These are phyloP conservation scores for Bambusicola thoracicus DNA, from an alignment of 2,113 vertebrate species.

Conservation along the genomic window DNA sequence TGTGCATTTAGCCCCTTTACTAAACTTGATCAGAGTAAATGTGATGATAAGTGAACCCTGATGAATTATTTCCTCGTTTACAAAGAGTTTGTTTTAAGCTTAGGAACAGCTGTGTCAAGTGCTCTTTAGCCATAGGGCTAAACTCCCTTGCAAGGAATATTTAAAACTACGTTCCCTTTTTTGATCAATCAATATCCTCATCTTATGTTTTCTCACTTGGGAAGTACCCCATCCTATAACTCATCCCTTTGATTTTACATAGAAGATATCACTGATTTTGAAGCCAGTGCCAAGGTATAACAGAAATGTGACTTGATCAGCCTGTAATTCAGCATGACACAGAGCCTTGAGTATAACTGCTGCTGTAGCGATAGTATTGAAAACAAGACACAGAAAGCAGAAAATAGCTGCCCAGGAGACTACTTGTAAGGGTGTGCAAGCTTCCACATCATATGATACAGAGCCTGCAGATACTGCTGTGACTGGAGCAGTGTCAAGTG, in stretches of 20 bases:
- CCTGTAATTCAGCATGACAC: neutral
- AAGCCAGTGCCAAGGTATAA: neutral
- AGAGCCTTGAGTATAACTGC: neutral
- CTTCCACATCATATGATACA: neutral
- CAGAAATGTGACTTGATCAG: neutral
- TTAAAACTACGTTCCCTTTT: neutral
- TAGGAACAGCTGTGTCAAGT: neutral
- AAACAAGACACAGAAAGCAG: neutral
- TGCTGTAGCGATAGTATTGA: neutral
- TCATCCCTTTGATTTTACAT: neutral
- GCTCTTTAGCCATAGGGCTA: neutral
- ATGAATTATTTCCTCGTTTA: neutral
- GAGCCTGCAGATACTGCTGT: neutral
- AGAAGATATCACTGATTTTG: neutral
- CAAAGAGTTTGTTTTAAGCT: neutral
- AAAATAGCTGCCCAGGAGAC: neutral
- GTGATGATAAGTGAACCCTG: neutral
- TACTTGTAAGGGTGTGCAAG: neutral
- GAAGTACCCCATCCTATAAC: neutral
- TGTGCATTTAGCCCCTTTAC: conserved; percentile 2
- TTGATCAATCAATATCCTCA: neutral
- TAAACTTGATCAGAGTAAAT: neutral
- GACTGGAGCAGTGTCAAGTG: neutral
- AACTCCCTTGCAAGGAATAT: neutral
- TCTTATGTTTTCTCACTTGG: neutral